Evolutionary conservation across 1,140 invertebrate species (phyloP), one percentile per base, ranked within the genome.

Genomic region (Panonychus citri): DNA sequence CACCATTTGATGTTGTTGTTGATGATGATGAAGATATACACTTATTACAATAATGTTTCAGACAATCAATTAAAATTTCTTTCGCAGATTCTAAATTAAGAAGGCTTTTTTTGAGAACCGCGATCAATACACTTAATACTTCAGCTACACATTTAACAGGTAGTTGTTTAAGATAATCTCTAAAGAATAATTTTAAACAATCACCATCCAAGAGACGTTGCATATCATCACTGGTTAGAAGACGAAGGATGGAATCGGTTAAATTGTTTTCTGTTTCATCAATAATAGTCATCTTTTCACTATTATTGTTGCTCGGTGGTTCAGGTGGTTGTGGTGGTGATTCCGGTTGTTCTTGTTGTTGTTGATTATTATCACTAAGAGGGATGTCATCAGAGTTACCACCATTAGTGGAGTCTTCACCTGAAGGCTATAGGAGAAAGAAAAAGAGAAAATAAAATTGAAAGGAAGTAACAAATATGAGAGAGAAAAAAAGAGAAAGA

Each of bases 61-160:
- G 8, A 39, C 52, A 57, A 30, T 50, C 49, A 12, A 59, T n/a
- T 7, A 59, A 26, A 4, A 59, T 17, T 28, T 42, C 58, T 49
- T 59, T 56, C 3, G 54, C 34, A 24, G 21, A 37, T 43, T 59
- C 58, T 25, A 59, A 40, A 50, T 59, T 56, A 8, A 59, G 50
- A 34, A 59, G 27, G 15, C 54, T 57, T 51, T 59, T 59, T 25
- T 59, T 59, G 1, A 59, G 24, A 19, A 59, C 55, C 5, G 58
- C 58, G n/a, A 59, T 56, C 3, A 59, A 19, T 28, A 59, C 58
- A 54, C 58, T 59, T 24, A 59, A 40, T 17, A 59, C 53, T 54
- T 59, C 58, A 3, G 58, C 54, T 10, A 59, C 50, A 8, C 52
- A 30, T 48, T 59, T 59, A 3, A 30, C 26, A n/a, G 58, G 58